Base-by-base conservation (phyloP, 2,797 vertebrate species). In the Sebastes reedi region DNA sequence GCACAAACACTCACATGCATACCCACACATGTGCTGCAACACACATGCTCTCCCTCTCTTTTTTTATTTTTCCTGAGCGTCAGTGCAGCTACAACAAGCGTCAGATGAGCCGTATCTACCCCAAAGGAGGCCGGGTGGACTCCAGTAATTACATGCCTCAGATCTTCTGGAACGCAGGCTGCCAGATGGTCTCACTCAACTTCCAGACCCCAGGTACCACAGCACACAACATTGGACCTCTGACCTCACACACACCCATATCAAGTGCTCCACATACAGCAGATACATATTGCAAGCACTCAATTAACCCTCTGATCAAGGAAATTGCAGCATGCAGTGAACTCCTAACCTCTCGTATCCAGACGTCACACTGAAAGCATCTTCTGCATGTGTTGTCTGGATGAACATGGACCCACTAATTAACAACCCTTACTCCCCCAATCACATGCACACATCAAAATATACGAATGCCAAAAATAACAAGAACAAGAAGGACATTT, bases 141-240 rank as follows among this genome's bases (percentile, higher is more conserved):
- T 99, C 99, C 97, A 99, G 97, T 97, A 99, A 99, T 97, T 99
- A 99, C 96, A 99, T 99, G 98, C 99, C 99, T 96, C 99, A 99
- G 94, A 99, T 99, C 97, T 99, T 99, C 98, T 99, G 99, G 99
- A 99, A 99, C 92, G 99, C 99, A 88, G 99, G 99, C 91, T 99
- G 99, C 97, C 99, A 99, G 98, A 99, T 99, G 99, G 99, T 99
- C 94, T 99, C 99, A 3, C 97, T 99, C 95, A 99, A 99, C 97
- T 99, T 97, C 96, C 99, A 99, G 95, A 99, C 98, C 95, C 97
- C 98, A 99, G 99, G 99, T 99, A 98, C 89, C 93, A 81, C 88
- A 89, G 75, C 89, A 87, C 61, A 72, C 79, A 86, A 80, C 89
- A 89, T 54, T 70, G 72, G 84, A 84, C 89, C 82, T 60, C 75